phyloP scores from a whole-genome alignment of 2,113 vertebrate genomes.

The Mormyrus lacerda region DNA sequence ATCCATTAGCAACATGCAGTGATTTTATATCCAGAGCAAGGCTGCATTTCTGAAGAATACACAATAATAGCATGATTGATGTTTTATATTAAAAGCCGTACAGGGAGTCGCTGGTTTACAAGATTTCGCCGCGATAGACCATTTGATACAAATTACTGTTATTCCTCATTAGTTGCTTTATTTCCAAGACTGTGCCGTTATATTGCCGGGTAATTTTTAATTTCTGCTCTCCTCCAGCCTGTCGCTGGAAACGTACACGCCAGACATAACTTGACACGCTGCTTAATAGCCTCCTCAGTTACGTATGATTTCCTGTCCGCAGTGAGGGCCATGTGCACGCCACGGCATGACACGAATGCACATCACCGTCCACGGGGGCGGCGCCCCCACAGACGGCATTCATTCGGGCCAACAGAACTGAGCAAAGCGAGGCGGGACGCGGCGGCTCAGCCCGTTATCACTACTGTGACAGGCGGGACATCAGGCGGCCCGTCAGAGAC shows the following conservation, averaged over 20 bases:
- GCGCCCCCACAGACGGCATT: not conserved
- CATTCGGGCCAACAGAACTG: too few relatives aligned
- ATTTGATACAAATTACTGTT: constrained; percentile 28
- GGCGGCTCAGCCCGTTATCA: not conserved
- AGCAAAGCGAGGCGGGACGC: not conserved
- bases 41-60: constrained; percentile 11
- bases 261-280: constrained; percentile 1
- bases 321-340: not conserved
- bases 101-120: constrained; percentile 7
- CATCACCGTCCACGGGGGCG: not conserved
- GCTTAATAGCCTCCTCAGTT: not conserved
- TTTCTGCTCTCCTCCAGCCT: constrained; percentile 18
- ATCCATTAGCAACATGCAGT: constrained; percentile 20
- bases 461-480: not conserved
- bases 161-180: constrained; percentile 30
- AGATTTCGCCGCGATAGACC: constrained; percentile 24
- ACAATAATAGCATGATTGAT: constrained; percentile 17
- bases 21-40: constrained; percentile 28
- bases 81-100: constrained; percentile 12
- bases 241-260: constrained; percentile 19
- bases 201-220: constrained; percentile 29
- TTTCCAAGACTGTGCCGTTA: constrained; percentile 23
- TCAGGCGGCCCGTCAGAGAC: not conserved
- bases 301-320: not conserved
- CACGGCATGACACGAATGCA: not conserved